Conservation (phyloP, 2,888 invertebrate genomes). For the Campaea margaritaria region DNA sequence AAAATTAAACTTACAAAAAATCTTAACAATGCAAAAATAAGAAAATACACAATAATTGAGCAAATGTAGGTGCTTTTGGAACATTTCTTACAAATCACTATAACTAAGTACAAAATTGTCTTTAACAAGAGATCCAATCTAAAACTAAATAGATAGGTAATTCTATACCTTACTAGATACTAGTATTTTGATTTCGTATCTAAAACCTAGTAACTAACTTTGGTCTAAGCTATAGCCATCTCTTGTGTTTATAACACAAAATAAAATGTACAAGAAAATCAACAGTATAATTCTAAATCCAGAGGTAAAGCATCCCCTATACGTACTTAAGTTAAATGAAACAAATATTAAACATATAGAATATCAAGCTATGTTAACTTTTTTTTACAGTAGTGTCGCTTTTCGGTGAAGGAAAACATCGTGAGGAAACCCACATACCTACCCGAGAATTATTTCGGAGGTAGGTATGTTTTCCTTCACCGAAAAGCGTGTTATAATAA, state of each 20-base stretch:
- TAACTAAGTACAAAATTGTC: slow-evolving; percentile 35
- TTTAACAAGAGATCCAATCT: slow-evolving; percentile 52
- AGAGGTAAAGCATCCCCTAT: no score
- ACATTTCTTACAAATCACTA: slow-evolving; percentile 41
- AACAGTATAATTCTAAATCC: no score
- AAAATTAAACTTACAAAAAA: no score
- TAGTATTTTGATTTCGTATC: neutral
- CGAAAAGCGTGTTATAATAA: no score
- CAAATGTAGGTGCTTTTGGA: slow-evolving; percentile 73
- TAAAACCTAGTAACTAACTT: slow-evolving; percentile 1
- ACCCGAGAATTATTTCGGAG: no score
- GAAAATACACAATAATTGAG: slow-evolving; percentile 58
- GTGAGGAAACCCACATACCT: no score
- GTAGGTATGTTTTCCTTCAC: no score
- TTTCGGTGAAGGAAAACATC: no score
- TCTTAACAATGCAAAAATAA: slow-evolving; percentile 5
- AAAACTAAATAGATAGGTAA: neutral
- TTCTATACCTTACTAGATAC: neutral
- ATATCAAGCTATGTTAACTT: no score
- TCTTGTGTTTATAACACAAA: slow-evolving; percentile 51
- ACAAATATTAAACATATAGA: no score
- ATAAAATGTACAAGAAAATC: neutral
- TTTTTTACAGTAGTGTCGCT: no score
- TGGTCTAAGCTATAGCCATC: neutral
- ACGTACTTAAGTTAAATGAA: no score